Evolutionary conservation across 1,140 invertebrate genomes (phyloP), one percentile per base, ranked within the genome.

Genomic region (Trypoxylus dichotomus): DNA sequence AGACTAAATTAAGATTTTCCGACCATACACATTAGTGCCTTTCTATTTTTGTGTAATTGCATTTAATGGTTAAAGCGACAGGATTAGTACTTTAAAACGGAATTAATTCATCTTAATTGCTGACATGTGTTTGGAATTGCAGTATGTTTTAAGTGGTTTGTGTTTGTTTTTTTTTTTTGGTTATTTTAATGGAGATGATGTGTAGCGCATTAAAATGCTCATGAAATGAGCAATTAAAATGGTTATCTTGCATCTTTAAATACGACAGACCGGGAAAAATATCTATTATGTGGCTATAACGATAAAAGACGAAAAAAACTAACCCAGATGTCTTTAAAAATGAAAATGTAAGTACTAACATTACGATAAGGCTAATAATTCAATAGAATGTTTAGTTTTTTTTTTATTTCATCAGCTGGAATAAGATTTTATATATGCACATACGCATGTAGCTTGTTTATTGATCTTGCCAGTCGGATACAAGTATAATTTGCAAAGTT

Each of bases 301-400:
- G 47, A 21, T 54, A 54, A 2, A 13, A 54, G 15, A n/a, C 13
- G 19, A 19, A 37, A 37, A n/a, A 54, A 54, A n/a, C 7, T 54
- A n/a, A 54, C 2, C 6, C 47, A 27, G 24, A 68, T 68, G 60
- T 27, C 27, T 24, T 68, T 68, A 68, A 25, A 68, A 68, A 68
- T 68, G 60, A 68, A 68, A 29, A 68, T 24, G 60, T 68, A 24
- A 68, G 60, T 68, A 54, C 27, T 68, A 63, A 25, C 32, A 5
- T 37, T 37, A 37, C 32, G 32, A 37, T 37, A 37, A 37, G 32
- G 5, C 32, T n/a, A n/a, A n/a, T n/a, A n/a, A n/a, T n/a, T n/a
- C n/a, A n/a, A 37, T 37, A 8, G 32, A 37, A 37, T 37, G 21
- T 27, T 13, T 6, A 3, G 2, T 1, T 24, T 24, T 68, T 25